Percentiles rank a stretch among this genome's conserved stretches.
Conservation (phyloP, 2,113 vertebrate genomes). For the Motacilla alba region DNA sequence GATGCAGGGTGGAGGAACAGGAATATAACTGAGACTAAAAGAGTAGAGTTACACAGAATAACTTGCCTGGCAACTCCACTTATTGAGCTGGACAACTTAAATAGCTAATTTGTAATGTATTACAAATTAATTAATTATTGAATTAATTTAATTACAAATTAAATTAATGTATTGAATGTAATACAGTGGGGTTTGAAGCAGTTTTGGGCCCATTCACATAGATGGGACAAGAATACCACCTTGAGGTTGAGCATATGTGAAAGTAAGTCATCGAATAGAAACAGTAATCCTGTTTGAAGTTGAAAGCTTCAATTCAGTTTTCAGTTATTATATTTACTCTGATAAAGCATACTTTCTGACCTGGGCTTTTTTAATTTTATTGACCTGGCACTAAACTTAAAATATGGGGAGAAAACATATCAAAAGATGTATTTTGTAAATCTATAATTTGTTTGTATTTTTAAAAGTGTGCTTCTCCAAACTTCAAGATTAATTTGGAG, state of each 20-base stretch:
- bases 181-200: neutral
- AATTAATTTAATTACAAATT: too few relatives aligned
- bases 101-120: neutral
- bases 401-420: neutral
- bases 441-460: neutral
- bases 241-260: neutral
- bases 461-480: neutral
- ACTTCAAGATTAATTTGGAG: neutral
- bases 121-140: too few relatives aligned
- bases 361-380: neutral
- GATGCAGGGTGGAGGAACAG: neutral
- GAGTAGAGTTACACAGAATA: neutral
- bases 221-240: neutral
- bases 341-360: neutral
- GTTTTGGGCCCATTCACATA: accelerated
- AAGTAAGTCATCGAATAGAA: neutral
- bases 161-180: neutral
- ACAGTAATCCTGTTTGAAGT: neutral
- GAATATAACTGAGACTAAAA: neutral
- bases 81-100: neutral
- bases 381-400: neutral
- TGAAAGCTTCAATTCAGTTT: neutral
- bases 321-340: neutral
- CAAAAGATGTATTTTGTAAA: neutral
- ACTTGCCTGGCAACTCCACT: neutral